Evolutionary conservation across 1,140 invertebrate species (phyloP), one percentile per base, ranked within the genome.

Genomic region (Diorhabda sublineata): DNA sequence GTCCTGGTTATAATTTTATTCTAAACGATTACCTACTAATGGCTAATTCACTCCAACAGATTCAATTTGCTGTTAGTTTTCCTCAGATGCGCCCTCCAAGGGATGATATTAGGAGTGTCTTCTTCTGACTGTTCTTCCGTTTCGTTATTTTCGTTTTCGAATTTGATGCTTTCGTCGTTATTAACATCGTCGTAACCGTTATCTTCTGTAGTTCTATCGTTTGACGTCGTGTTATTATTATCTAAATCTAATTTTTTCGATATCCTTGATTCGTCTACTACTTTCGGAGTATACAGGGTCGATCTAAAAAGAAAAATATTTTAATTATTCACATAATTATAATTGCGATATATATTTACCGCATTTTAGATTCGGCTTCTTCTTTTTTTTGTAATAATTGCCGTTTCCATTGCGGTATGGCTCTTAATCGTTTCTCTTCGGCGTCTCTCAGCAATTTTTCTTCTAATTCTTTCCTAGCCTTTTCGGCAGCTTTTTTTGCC

Each of bases 391-490:
- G 90, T 67, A 96, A 81, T 5, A 98, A 82, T 76, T 96, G 94
- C 61, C 94, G 85, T 80, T 97, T 97, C 95, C 95, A 98, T 8
- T 91, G 90, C 1, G 96, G 96, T 74, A 98, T 93, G 41, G 93
- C 86, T 63, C 92, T 90, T 47, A 95, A 86, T 74, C 93, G 84
- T 71, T 92, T 90, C 72, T 93, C 90, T 81, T 97, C 94, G 2
- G 92, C 91, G 76, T 96, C 93, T 66, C 88, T 85, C 58, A 89
- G 88, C 76, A 94, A 82, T 73, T 92, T 87, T 79, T 94, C 93
- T 81, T 96, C 94, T 63, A 94, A 83, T 76, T 97, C 95, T 78
- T 92, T 93, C 69, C 92, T 89, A 2, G 95, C 95, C 70, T 92
- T 90, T 79, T 97, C 95, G 0, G 95, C 95, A 1, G 93, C 92